These are phyloP conservation scores for Nothoprocta perdicaria DNA, from an alignment of 2,113 vertebrate genomes.

Conservation along the genomic window DNA sequence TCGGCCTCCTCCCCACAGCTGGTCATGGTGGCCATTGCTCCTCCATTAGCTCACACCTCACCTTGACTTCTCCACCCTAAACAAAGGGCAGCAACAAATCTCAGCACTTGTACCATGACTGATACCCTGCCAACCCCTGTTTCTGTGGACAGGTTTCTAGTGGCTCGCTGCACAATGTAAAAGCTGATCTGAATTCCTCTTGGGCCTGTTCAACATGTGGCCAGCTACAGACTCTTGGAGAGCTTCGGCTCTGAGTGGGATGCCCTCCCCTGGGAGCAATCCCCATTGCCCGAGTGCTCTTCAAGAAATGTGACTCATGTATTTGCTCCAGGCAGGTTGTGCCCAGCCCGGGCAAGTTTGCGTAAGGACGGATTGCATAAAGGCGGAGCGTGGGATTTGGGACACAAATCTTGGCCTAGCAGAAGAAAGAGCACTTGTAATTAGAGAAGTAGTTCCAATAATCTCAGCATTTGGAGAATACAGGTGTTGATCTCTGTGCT, in stretches of 20 bases:
- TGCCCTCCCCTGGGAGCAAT: not conserved
- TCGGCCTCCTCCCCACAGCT: too few species aligned
- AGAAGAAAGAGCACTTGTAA: not conserved
- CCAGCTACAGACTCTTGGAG: not conserved
- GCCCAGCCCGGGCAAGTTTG: too few species aligned
- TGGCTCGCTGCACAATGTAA: not conserved
- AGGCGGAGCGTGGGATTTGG: not conserved
- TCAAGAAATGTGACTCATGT: not conserved
- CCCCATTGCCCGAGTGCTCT: not conserved
- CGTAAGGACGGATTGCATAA: not conserved
- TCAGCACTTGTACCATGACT: not conserved
- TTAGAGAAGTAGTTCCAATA: not conserved
- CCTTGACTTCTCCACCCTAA: not conserved
- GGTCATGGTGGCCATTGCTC: too few species aligned
- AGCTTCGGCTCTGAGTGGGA: not conserved
- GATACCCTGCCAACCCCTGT: not conserved
- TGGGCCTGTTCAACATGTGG: too few species aligned
- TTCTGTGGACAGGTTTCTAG: not conserved
- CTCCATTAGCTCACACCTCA: not conserved
- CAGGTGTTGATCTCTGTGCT: fast-evolving
- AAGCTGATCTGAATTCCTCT: not conserved
- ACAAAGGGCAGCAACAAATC: not conserved
- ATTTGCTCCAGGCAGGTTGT: not conserved
- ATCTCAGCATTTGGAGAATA: not conserved
- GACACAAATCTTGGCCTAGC: not conserved